Base-by-base conservation (phyloP, 1,140 invertebrate genomes). In the Drosophila sproati region DNA sequence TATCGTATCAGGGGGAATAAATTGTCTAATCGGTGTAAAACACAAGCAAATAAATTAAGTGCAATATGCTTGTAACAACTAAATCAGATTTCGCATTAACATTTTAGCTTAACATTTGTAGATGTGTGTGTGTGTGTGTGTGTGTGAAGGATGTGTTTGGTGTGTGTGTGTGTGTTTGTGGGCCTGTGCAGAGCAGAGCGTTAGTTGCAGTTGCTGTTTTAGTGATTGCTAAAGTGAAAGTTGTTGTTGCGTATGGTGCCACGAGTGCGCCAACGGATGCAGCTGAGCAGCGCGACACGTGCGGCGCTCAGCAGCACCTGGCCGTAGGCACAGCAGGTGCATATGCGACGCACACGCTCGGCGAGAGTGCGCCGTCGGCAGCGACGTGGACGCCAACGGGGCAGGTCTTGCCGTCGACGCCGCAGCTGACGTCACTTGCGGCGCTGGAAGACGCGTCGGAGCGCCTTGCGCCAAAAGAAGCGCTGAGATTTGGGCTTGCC, bases 11-110 rank as follows among this genome's bases (percentile, higher is more conserved):
- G 89, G 69, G 71, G 64, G 68, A 77, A 43, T 10, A 80, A 83
- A 80, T 83, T 75, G 80, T 89, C 85, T 88, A 88, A 83, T 89
- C 83, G 73, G 78, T 89, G 77, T 88, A 78, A 83, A 88, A 88
- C 83, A 87, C 85, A 83, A 28, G 66, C 66, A 80, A 87, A 88
- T 89, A 88, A 88, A 80, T 88, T 77, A 87, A 78, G 77, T 72
- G 73, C 56, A 76, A 20, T 61, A 76, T 66, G 45, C 52, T 50
- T 63, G 8, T 64, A 82, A 87, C 74, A 82, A 79, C 83, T 88
- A 80, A 77, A 77, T 82, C 73, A 57, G 62, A 78, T 82, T 56
- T 82, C 57, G 62, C 62, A 73, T 80, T 80, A 77, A 80, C 66
- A 75, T 80, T 80, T 51, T 43, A 62, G 57, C 56, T 43, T 73